These are phyloP conservation scores for Loripinus fragilis DNA, from an alignment of 2,888 invertebrate species.

Conservation along the genomic window DNA sequence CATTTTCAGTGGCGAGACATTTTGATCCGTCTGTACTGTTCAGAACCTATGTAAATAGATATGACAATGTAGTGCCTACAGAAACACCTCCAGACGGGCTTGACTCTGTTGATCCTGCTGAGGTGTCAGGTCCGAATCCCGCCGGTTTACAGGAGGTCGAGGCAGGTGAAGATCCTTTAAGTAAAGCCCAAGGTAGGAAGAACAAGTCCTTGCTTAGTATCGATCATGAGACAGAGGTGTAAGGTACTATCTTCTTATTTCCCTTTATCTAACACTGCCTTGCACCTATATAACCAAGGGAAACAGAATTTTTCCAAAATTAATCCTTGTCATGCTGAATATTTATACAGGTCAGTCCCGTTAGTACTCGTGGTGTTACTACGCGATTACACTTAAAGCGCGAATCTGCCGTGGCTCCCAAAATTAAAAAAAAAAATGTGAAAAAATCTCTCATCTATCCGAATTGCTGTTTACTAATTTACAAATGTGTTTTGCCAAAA, in stretches of 20 bases:
- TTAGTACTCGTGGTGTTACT: no score
- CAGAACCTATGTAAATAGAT: background rate
- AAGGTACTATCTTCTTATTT: slow-evolving; percentile 7
- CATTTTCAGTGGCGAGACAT: slow-evolving; percentile 1
- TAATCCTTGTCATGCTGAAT: no score
- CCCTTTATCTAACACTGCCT: background rate
- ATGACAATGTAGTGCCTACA: background rate
- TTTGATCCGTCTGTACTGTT: background rate
- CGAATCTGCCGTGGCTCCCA: no score
- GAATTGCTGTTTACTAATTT: no score
- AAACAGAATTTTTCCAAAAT: no score
- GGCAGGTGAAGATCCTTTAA: slow-evolving; percentile 1
- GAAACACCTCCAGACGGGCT: background rate
- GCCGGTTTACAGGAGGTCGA: background rate
- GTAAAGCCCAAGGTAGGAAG: background rate
- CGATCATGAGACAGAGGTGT: slow-evolving; percentile 14
- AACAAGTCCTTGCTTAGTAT: slow-evolving; percentile 1
- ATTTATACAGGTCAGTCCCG: no score
- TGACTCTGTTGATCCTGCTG: background rate
- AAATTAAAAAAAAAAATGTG: no score
- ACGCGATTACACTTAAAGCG: no score
- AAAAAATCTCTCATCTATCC: no score
- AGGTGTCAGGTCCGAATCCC: background rate
- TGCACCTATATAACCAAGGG: no score
- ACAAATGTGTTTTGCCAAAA: no score